Base-by-base conservation (phyloP, 1,140 invertebrate species). In the Brachionus calyciflorus region DNA sequence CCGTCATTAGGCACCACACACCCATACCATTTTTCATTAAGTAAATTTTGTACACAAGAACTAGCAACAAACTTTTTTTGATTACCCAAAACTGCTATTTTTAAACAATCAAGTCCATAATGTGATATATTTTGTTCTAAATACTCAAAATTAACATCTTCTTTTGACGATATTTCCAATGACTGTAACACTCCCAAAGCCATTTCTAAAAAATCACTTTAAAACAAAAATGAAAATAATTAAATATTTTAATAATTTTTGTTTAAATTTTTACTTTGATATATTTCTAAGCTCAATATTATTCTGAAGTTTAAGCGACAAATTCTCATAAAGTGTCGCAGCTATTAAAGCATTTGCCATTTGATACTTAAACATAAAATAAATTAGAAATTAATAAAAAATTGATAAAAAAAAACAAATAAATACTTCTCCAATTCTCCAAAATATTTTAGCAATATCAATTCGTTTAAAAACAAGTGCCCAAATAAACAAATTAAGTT, bases 401-500 rank as follows among this genome's bases (percentile, higher is more conserved):
- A n/a, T n/a, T n/a, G n/a, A n/a, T n/a, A n/a, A n/a, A n/a, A n/a
- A n/a, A n/a, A n/a, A n/a, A n/a, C n/a, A n/a, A n/a, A n/a, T n/a
- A n/a, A n/a, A n/a, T 78, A 83, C 79, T 51, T 77, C 77, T 21
- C 82, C 82, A 24, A 78, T 40, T 60, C 80, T 81, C 82, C 83
- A 83, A 68, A 84, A 82, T n/a, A 83, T 76, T 41, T 80, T 78
- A 7, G 81, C 83, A 19, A 85, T 57, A 26, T 82, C 79, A 17
- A 78, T 78, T 10, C 83, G 79, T 65, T 84, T 83, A 40, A 83
- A 78, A n/a, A 85, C 73, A 3, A 84, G 55, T 6, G 83, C 82
- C 82, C 83, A 84, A 1, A 84, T 51, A 78, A 85, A 83, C 57
- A 85, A 78, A 40, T 85, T 81, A 37, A 78, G 78, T 26, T 82